Conservation (phyloP, 1,140 invertebrate genomes). For the Diabrotica undecimpunctata region DNA sequence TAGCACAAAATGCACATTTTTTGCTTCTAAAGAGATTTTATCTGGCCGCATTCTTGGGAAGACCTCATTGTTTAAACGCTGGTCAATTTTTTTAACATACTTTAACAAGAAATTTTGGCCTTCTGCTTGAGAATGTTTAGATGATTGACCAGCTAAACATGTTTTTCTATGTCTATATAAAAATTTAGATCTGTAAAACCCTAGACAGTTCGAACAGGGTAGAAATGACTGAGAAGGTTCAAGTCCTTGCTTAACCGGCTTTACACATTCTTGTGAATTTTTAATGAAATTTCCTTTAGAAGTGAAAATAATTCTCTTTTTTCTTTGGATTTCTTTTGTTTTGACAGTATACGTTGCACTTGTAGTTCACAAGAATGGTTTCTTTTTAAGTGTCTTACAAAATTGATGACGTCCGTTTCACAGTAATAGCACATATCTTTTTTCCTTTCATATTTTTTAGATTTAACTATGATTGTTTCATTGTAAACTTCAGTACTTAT, state of each 20-base stretch:
- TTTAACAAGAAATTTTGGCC: conserved; percentile 9
- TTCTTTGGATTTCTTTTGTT: conserved; percentile 11
- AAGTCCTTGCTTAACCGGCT: neutral
- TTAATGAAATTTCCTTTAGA: conserved; percentile 23
- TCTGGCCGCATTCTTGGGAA: conserved; percentile 32
- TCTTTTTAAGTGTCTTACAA: conserved; percentile 21
- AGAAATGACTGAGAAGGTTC: neutral
- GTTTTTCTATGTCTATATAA: conserved; percentile 14
- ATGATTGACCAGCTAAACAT: too few relatives aligned
- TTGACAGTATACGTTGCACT: conserved; percentile 20
- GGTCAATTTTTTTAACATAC: conserved; percentile 15
- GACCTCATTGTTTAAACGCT: conserved; percentile 26
- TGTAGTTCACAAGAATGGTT: conserved; percentile 20
- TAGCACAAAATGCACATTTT: conserved; percentile 26
- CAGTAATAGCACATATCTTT: conserved; percentile 24
- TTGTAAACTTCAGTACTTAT: too few relatives aligned
- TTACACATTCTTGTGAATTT: conserved; percentile 6
- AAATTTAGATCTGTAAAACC: conserved; percentile 11
- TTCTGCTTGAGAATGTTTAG: conserved; percentile 9
- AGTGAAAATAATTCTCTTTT: conserved; percentile 17
- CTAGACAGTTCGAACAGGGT: conserved; percentile 4
- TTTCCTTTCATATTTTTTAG: conserved; percentile 16
- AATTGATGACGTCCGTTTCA: conserved; percentile 21
- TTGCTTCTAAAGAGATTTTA: conserved; percentile 30
- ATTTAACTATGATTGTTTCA: too few relatives aligned